Percentiles rank a stretch among this genome's conserved stretches.
Evolutionary conservation across 2,113 vertebrate species (phyloP).

Genomic region (Sorex araneus): DNA sequence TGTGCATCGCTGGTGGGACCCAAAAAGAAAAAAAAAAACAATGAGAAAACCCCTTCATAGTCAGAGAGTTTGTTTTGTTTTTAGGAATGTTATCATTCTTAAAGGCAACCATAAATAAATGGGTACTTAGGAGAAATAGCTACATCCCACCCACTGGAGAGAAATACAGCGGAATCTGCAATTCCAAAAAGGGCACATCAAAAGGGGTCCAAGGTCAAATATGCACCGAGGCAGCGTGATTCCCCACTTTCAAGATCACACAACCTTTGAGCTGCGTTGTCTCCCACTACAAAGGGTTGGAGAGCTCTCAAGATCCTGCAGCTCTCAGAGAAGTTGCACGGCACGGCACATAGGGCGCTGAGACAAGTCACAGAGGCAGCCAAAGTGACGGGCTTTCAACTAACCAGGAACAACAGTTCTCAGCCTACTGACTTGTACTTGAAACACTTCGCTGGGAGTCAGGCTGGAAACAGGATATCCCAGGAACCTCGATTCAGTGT

Average conservation of each 20-base stretch:
- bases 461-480: not conserved
- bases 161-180: not conserved
- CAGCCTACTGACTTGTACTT: not conserved
- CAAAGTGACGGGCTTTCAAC: not conserved
- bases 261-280: conserved; percentile 40
- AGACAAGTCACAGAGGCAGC: not conserved
- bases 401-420: not conserved
- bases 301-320: conserved; percentile 32
- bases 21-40: no score
- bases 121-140: not conserved
- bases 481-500: not conserved
- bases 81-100: not conserved
- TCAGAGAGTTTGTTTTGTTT: not conserved
- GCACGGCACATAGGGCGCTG: not conserved
- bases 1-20: no score
- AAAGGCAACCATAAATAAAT: not conserved
- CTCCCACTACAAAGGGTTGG: conserved; percentile 11
- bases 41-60: not conserved
- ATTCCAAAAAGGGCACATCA: not conserved
- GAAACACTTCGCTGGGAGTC: conserved; percentile 40
- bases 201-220: conserved; percentile 34
- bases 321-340: not conserved
- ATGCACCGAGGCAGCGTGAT: not conserved
- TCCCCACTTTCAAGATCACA: not conserved
- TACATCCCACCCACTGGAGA: not conserved